Evolutionary conservation across 2,888 invertebrate species (phyloP).

Genomic region (Lycophotia porphyrea): DNA sequence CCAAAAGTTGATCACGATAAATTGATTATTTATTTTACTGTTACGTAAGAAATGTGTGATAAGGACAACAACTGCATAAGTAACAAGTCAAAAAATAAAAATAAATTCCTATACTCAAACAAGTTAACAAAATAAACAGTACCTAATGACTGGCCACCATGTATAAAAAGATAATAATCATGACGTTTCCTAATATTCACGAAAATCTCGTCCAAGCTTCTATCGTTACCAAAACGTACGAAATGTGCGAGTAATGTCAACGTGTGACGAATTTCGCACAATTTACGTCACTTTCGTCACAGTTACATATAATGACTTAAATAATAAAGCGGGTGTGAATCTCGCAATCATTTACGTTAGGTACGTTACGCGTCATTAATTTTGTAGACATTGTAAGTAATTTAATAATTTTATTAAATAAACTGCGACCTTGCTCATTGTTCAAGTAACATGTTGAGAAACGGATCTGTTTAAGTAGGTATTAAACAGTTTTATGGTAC

Average conservation of each 20-base stretch:
- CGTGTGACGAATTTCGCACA: conserved; percentile 46
- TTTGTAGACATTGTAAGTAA: conserved; percentile 12
- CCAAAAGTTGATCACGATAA: background rate
- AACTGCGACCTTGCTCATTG: conserved; percentile 40
- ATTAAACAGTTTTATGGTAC: background rate
- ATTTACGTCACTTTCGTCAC: conserved; percentile 34
- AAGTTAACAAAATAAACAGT: background rate
- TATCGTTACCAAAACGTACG: conserved; percentile 10
- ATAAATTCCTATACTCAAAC: background rate
- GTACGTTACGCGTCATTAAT: conserved; percentile 27
- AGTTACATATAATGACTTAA: conserved; percentile 28
- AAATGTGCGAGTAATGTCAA: conserved; percentile 30
- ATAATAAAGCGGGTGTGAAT: conserved; percentile 38
- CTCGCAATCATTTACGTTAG: conserved; percentile 14
- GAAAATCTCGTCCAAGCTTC: conserved; percentile 18
- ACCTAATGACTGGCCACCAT: conserved; percentile 2
- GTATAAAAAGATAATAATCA: background rate
- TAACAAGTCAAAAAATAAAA: background rate
- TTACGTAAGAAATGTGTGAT: background rate
- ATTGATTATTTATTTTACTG: background rate
- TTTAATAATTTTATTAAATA: conserved; percentile 32
- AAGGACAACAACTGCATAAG: background rate
- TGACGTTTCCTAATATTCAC: conserved; percentile 15
- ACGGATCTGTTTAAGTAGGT: conserved; percentile 17
- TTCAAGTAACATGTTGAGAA: conserved; percentile 31